A percentile compares a stretch with the other conserved stretches of the same genome.
phyloP scores from a whole-genome alignment of 2,113 vertebrate species.

The Rissa tridactyla region DNA sequence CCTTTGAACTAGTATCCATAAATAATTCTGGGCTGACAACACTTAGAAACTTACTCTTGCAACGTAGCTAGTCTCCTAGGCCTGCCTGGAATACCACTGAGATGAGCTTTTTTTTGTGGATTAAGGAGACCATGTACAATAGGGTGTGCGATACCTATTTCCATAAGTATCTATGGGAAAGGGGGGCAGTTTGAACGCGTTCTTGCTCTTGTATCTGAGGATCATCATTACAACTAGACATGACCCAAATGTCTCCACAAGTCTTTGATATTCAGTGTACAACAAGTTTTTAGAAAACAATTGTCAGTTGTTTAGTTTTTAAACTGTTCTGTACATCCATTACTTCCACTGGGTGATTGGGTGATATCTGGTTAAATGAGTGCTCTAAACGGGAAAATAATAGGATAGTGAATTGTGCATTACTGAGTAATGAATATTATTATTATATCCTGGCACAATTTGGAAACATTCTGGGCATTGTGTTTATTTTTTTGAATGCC shows the following conservation, averaged over 20 bases:
- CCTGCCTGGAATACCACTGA: background rate
- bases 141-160: background rate
- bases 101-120: background rate
- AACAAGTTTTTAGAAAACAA: background rate
- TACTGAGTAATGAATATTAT: background rate
- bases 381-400: background rate
- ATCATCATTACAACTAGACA: background rate
- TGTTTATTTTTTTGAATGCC: background rate
- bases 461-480: slow-evolving; percentile 19
- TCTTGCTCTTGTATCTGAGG: background rate
- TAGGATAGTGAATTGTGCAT: background rate
- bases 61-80: background rate
- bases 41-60: background rate
- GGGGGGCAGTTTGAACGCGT: background rate
- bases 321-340: background rate
- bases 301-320: background rate
- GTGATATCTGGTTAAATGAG: background rate
- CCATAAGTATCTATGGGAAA: background rate
- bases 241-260: background rate
- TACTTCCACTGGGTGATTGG: background rate
- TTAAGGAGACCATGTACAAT: background rate
- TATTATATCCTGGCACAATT: slow-evolving; percentile 15
- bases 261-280: background rate
- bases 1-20: background rate
- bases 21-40: background rate